phyloP scores from a whole-genome alignment of 2,113 vertebrate genomes.

The Noctilio leporinus region DNA sequence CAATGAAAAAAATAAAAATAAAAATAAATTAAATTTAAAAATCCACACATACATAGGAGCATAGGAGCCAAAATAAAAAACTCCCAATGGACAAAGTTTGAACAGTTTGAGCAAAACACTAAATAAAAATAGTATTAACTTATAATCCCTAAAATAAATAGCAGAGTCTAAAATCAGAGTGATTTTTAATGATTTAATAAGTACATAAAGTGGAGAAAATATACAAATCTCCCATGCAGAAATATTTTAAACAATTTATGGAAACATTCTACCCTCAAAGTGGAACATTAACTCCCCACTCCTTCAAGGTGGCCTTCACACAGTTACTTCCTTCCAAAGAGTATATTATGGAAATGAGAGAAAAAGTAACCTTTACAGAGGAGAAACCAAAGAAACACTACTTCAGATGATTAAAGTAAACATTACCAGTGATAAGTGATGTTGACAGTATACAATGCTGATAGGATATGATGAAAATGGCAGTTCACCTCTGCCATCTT shows the following conservation, averaged over 20 bases:
- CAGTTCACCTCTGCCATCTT: neutral
- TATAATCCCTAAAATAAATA: neutral
- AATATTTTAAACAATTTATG: neutral
- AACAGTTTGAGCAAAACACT: neutral
- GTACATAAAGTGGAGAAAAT: neutral
- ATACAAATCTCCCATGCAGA: neutral
- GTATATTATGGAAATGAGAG: neutral
- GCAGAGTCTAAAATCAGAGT: neutral
- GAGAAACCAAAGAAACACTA: neutral
- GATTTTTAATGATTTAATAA: neutral
- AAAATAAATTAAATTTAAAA: neutral
- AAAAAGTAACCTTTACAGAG: neutral
- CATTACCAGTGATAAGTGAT: neutral
- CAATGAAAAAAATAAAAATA: neutral
- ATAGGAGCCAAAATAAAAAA: neutral
- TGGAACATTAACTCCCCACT: neutral
- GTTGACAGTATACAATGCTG: neutral
- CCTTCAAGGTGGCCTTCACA: neutral
- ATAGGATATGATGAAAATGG: neutral
- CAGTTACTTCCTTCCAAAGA: neutral
- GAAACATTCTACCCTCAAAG: neutral
- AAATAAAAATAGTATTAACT: neutral
- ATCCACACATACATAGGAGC: neutral
- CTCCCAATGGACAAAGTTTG: neutral
- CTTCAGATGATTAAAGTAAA: neutral